phyloP scores from a whole-genome alignment of 2,797 vertebrate species.

The Cyclopterus lumpus region DNA sequence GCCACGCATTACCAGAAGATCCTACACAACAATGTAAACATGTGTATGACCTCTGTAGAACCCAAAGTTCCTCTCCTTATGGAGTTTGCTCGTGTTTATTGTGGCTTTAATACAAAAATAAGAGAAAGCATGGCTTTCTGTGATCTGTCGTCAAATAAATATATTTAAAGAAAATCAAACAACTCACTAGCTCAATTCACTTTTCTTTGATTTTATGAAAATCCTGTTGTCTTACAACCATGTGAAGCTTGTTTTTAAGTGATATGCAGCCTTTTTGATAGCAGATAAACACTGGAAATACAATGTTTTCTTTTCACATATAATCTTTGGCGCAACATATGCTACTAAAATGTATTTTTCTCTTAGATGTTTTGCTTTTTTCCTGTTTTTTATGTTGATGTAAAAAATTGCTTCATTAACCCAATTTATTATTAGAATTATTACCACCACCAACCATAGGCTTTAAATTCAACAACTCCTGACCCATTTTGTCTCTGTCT shows the following conservation, averaged over 20 bases:
- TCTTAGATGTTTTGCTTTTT: neutral
- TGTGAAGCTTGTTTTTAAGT: neutral
- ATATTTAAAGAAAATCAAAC: constrained; percentile 3
- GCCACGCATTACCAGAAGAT: constrained; percentile 60
- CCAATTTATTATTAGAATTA: neutral
- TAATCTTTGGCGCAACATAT: neutral
- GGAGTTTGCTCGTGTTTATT: constrained; percentile 15
- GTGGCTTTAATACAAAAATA: neutral
- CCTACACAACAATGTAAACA: constrained; percentile 53
- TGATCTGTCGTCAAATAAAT: constrained; percentile 6
- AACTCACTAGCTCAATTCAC: neutral
- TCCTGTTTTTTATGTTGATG: neutral
- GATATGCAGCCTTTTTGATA: neutral
- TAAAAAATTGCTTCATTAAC: neutral
- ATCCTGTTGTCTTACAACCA: neutral
- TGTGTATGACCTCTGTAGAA: constrained; percentile 35
- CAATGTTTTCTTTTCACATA: neutral
- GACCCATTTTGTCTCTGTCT: constrained; percentile 18
- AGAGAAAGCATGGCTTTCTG: constrained; percentile 15
- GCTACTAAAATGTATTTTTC: neutral
- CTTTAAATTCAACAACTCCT: constrained; percentile 4
- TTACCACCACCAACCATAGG: neutral
- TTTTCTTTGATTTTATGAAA: constrained; percentile 10
- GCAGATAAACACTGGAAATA: neutral
- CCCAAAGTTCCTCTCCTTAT: constrained; percentile 25